Base-by-base conservation (phyloP, 2,797 vertebrate genomes). In the Australoheros facetus region DNA sequence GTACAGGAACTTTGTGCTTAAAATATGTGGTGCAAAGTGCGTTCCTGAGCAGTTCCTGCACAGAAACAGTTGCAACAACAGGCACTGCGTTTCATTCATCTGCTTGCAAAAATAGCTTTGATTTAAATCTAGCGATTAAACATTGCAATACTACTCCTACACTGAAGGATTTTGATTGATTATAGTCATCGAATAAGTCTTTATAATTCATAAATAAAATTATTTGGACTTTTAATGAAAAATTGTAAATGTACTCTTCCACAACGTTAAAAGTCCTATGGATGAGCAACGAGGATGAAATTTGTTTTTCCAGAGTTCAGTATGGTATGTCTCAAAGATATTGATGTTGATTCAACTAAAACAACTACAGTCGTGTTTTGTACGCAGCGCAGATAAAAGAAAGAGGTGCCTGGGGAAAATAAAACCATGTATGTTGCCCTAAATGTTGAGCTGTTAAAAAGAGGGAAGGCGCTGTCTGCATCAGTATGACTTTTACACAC, bases 391-490 rank as follows among this genome's bases (percentile, higher is more conserved):
- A 51, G 45, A 82, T 55, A 37, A 80, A 54, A 80, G 42, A 48
- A 42, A 3, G n/a, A 74, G 57, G 72, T 56, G 28, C 58, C 42
- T 9, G n/a, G 2, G 4, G 17, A 77, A 53, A 60, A 87, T 30
- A 54, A 85, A 70, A 75, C 77, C 54, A 78, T 12, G 2, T 16
- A 56, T 48, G 45, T n/a, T 16, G 60, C 2, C 48, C 19, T 73
- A 56, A 86, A 62, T 42, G 23, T 78, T 30, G 13, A 72, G 64
- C 28, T 64, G 69, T 16, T 56, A 28, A 69, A 56, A 77, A 73
- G 5, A 79, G 58, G 54, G 42, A 28, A 21, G 11, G 10, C 19
- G 23, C 39, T 32, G 12, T 77, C 73, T 58, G 30, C n/a, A 51
- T 58, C 19, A 51, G 17, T 71, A 73, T 26, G 14, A 74, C 8